phyloP scores from a whole-genome alignment of 2,113 vertebrate genomes.

The Pelecanoides urinatrix region DNA sequence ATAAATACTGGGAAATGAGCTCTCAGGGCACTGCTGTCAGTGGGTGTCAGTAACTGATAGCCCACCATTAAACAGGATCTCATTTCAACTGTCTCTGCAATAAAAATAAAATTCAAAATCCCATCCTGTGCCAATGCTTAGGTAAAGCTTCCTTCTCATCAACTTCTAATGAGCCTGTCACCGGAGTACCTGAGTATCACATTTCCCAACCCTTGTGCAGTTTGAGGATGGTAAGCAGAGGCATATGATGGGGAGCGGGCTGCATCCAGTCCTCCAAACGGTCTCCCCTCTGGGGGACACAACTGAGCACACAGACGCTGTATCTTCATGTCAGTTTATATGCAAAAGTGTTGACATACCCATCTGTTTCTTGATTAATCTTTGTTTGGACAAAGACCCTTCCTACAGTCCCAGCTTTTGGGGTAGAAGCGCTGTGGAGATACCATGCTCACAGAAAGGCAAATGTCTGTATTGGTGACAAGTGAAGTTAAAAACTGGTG shows the following conservation, averaged over 20 bases:
- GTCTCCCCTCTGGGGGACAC: neutral
- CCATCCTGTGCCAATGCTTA: neutral
- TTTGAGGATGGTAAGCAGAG: neutral
- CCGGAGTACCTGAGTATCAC: fast-evolving
- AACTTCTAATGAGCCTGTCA: neutral
- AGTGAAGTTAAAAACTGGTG: neutral
- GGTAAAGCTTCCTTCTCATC: neutral
- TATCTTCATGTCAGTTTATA: neutral
- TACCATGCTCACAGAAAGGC: neutral
- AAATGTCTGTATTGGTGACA: neutral
- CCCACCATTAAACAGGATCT: neutral
- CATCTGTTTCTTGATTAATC: neutral
- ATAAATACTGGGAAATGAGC: neutral
- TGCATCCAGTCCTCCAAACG: neutral
- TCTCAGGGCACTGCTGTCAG: neutral
- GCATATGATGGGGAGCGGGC: neutral
- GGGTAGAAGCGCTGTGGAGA: neutral
- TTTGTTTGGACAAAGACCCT: neutral
- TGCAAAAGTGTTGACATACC: neutral
- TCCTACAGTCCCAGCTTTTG: neutral
- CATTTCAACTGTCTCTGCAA: neutral
- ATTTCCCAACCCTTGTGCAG: neutral
- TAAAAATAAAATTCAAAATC: neutral
- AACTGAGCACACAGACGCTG: neutral
- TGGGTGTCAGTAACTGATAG: neutral